Percentiles rank a stretch among this genome's conserved stretches.
Evolutionary conservation across 1,140 invertebrate species (phyloP).

Genomic region (Cydia amplana): DNA sequence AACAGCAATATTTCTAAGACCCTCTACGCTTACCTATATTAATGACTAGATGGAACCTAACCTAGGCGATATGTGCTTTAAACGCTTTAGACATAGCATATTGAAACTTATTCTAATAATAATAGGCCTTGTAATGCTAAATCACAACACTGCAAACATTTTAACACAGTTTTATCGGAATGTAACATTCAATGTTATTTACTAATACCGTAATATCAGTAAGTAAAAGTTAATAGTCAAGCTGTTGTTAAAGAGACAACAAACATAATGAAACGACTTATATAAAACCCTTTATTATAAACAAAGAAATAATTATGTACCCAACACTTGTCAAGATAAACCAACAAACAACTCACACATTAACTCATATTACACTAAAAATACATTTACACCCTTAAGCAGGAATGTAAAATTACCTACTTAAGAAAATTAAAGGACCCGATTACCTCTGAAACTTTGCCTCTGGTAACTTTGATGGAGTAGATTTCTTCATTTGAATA

Average conservation of each 20-base stretch:
- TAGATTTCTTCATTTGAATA: conserved; percentile 22
- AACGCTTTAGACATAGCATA: conserved; percentile 48
- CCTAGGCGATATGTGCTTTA: conserved; percentile 51
- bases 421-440: conserved; percentile 12
- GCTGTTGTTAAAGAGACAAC: too few species aligned
- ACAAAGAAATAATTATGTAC: neutral
- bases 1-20: conserved; percentile 2
- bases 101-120: conserved; percentile 40
- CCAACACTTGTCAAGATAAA: neutral
- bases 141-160: conserved; percentile 52
- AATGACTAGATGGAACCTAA: conserved; percentile 48
- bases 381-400: neutral
- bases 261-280: too few species aligned
- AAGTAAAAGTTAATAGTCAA: too few species aligned
- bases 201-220: too few species aligned
- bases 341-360: neutral
- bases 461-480: conserved; percentile 19
- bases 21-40: conserved; percentile 30
- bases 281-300: too few species aligned
- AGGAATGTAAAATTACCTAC: conserved; percentile 28
- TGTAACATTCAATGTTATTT: conserved; percentile 25
- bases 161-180: conserved; percentile 37
- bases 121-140: conserved; percentile 43
- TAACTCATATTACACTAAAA: neutral
- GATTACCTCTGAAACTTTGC: conserved; percentile 22